Conservation (phyloP, 2,888 invertebrate species). For the Heteromurus nitidus region DNA sequence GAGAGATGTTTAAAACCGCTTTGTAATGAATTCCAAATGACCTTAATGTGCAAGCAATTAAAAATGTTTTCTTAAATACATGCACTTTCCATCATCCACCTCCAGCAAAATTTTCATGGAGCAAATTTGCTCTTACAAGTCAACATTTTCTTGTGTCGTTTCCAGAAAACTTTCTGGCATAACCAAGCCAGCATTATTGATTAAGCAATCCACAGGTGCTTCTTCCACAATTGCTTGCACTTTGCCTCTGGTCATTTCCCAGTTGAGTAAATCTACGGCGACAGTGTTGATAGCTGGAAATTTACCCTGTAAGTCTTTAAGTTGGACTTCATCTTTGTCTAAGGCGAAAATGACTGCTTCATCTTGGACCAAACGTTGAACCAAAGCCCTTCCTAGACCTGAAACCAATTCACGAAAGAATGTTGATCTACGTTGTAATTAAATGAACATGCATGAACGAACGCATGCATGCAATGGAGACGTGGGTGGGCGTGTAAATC, state of each 20-base stretch:
- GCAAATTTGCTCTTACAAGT: constrained; percentile 28
- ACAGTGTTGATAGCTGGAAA: constrained; percentile 8
- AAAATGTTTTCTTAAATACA: background rate
- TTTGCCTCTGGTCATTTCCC: constrained; percentile 38
- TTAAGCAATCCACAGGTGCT: constrained; percentile 42
- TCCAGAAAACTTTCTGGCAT: constrained; percentile 58
- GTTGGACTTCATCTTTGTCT: constrained; percentile 24
- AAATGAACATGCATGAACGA: too few relatives aligned
- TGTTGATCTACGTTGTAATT: too few relatives aligned
- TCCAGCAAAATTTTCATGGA: background rate
- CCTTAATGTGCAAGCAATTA: constrained; percentile 72
- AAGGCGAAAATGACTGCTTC: constrained; percentile 33
- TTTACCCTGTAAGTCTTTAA: constrained; percentile 6
- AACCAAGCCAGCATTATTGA: constrained; percentile 57
- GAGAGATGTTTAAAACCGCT: constrained; percentile 88
- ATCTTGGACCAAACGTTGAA: constrained; percentile 19
- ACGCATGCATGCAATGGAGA: background rate
- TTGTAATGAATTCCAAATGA: constrained; percentile 86
- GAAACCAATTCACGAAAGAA: background rate
- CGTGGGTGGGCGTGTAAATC: too few relatives aligned
- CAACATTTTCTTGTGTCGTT: constrained; percentile 47
- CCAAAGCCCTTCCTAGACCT: constrained; percentile 47
- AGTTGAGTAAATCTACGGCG: constrained; percentile 34
- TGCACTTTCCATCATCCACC: too few relatives aligned
- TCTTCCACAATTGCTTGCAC: constrained; percentile 32